phyloP scores from a whole-genome alignment of 1,140 invertebrate genomes.

The Heliconius himera region DNA sequence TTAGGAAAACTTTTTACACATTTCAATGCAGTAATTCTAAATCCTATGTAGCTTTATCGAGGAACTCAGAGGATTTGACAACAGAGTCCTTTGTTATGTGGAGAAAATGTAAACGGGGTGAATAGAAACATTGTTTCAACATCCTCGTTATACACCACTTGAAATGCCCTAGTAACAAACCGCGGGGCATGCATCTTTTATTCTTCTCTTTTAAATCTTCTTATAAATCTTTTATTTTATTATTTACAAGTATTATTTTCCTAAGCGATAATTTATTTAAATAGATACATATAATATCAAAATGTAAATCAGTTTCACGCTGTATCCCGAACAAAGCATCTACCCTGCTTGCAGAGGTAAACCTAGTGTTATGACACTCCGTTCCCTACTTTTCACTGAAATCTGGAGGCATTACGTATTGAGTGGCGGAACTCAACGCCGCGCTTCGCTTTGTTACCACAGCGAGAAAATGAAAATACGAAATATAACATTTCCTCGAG shows the following conservation, averaged over 20 bases:
- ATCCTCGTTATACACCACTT: conserved; percentile 48
- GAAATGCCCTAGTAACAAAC: conserved; percentile 52
- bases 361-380: too few species aligned
- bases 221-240: conserved; percentile 33
- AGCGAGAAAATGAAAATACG: too few species aligned
- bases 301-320: not conserved
- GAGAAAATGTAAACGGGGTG: conserved; percentile 67
- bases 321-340: too few species aligned
- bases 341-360: too few species aligned
- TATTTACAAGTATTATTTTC: not conserved
- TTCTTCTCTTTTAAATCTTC: too few species aligned
- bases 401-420: too few species aligned
- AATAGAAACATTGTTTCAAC: conserved; percentile 59
- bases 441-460: too few species aligned
- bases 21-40: not conserved
- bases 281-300: not conserved
- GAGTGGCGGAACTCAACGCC: too few species aligned
- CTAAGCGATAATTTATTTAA: not conserved
- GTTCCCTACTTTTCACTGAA: too few species aligned
- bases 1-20: not conserved
- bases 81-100: conserved; percentile 74
- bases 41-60: not conserved
- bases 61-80: conserved; percentile 62
- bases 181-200: conserved; percentile 34
- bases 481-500: too few species aligned